These are phyloP conservation scores for Heliconius sara DNA, from an alignment of 2,888 invertebrate genomes.

Conservation along the genomic window DNA sequence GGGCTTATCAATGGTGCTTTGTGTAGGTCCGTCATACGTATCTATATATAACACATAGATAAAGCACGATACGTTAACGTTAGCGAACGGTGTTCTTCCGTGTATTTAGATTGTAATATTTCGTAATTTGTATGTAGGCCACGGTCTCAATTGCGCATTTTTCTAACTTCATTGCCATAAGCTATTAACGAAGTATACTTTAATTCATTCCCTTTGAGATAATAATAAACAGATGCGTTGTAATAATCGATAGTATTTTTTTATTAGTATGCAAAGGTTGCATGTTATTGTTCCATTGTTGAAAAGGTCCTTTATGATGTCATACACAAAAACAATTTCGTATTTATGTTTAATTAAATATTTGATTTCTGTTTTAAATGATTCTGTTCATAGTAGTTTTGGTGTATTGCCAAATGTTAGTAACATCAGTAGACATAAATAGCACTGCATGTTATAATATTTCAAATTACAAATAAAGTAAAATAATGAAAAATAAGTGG, in stretches of 20 bases:
- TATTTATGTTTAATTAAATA: constrained; percentile 33
- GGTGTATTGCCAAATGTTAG: constrained; percentile 58
- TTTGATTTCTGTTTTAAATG: constrained; percentile 37
- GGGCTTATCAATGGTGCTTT: constrained; percentile 64
- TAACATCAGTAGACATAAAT: constrained; percentile 49
- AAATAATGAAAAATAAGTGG: not conserved
- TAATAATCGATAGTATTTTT: constrained; percentile 31
- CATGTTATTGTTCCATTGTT: constrained; percentile 39
- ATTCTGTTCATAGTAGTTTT: constrained; percentile 57
- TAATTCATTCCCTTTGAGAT: constrained; percentile 31
- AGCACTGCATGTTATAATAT: constrained; percentile 38
- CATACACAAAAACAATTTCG: constrained; percentile 30
- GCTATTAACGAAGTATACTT: constrained; percentile 26
- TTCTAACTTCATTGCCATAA: constrained; percentile 54
- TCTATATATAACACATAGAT: constrained; percentile 79
- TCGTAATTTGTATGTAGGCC: constrained; percentile 81
- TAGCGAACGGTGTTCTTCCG: constrained; percentile 72
- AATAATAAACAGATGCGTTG: constrained; percentile 31
- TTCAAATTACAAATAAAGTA: constrained; percentile 28
- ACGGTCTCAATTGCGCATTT: constrained; percentile 78
- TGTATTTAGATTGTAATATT: constrained; percentile 73
- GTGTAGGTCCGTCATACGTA: constrained; percentile 69
- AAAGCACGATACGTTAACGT: constrained; percentile 69
- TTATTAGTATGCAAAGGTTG: constrained; percentile 32
- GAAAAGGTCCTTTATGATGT: constrained; percentile 39